phyloP scores from a whole-genome alignment of 2,797 vertebrate species.

The Eidolon dupreanum region DNA sequence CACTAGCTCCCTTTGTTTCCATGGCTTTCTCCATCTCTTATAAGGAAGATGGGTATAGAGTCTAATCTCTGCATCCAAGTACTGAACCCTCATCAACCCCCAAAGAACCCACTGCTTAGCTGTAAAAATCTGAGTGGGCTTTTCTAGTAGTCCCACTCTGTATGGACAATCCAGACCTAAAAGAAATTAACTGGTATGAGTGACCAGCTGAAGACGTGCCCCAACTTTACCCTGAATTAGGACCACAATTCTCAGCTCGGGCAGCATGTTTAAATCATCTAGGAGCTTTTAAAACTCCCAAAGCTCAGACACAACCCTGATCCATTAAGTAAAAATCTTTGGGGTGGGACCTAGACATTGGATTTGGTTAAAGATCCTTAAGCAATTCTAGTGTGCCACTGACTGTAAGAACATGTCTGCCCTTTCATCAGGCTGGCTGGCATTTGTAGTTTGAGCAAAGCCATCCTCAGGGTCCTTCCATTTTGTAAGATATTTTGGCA shows the following conservation, averaged over 20 bases:
- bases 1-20: background rate
- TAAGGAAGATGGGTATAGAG: background rate
- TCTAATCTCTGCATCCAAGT: background rate
- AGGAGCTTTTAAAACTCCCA: background rate
- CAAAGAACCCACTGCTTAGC: background rate
- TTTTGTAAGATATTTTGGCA: conserved; percentile 77
- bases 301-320: background rate
- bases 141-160: background rate
- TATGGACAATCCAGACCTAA: background rate
- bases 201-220: background rate
- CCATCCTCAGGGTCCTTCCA: background rate
- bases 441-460: background rate
- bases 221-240: too few relatives aligned
- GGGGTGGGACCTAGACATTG: background rate
- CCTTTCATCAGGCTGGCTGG: background rate
- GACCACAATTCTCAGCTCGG: background rate
- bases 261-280: background rate
- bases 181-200: background rate
- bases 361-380: background rate
- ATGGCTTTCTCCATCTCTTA: background rate
- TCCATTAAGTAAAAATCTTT: background rate
- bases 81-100: background rate
- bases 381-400: background rate
- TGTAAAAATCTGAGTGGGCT: background rate
- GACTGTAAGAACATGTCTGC: background rate